Evolutionary conservation across 2,113 vertebrate genomes (phyloP).

Genomic region (Centrocercus urophasianus): DNA sequence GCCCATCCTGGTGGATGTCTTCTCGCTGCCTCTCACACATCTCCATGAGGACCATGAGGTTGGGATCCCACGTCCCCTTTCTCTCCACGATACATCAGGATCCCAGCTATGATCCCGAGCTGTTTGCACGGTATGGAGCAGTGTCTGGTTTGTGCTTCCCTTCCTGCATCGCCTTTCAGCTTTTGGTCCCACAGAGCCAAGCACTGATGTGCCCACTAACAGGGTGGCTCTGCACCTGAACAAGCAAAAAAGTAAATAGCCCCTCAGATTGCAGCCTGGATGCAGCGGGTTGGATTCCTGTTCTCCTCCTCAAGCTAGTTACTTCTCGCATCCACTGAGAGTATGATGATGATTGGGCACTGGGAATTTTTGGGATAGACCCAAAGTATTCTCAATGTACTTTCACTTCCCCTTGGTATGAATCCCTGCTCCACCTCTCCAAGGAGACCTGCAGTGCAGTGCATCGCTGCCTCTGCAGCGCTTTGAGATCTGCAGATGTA

Average conservation of each 20-base stretch:
- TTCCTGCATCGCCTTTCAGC: conserved; percentile 14
- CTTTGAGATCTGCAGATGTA: conserved; percentile 39
- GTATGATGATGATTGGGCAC: not conserved
- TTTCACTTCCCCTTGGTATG: conserved; percentile 27
- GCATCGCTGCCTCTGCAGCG: not conserved
- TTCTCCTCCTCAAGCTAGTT: not conserved
- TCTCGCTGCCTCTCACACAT: not conserved
- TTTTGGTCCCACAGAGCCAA: not conserved
- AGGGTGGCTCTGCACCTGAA: conserved; percentile 37
- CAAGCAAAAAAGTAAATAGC: conserved; percentile 51
- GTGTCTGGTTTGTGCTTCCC: not conserved
- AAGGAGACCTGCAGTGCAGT: conserved; percentile 24
- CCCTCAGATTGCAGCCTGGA: conserved; percentile 53
- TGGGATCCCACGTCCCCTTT: not conserved
- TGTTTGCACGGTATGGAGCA: not conserved
- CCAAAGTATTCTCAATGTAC: not conserved
- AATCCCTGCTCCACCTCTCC: conserved; percentile 20
- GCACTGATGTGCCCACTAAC: not conserved
- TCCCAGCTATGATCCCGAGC: not conserved
- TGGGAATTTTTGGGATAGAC: conserved; percentile 3
- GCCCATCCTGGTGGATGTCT: not conserved
- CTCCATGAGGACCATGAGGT: not conserved
- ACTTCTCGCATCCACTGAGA: conserved; percentile 6
- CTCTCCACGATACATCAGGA: not conserved
- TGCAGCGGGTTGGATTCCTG: not conserved